These are phyloP conservation scores for Chrysopa pallens DNA, from an alignment of 1,140 invertebrate genomes.

Conservation along the genomic window DNA sequence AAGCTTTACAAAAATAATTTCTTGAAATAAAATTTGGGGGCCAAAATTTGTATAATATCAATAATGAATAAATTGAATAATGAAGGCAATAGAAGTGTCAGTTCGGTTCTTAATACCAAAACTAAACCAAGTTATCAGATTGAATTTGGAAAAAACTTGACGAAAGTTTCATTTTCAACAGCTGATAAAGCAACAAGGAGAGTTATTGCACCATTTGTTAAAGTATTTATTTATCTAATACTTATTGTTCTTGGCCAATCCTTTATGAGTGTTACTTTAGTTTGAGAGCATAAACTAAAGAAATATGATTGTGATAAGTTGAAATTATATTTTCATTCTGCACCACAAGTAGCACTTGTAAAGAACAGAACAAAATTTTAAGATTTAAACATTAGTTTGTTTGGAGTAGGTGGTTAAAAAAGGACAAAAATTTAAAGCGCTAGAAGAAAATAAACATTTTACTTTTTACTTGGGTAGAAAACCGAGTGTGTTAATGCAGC, in stretches of 20 bases:
- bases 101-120: too few relatives aligned
- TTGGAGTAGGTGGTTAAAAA: constrained; percentile 24
- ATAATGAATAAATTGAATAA: too few relatives aligned
- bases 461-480: constrained; percentile 17
- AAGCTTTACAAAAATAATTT: too few relatives aligned
- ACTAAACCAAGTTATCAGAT: too few relatives aligned
- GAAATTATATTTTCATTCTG: neutral
- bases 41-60: too few relatives aligned
- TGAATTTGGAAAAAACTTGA: too few relatives aligned
- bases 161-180: neutral
- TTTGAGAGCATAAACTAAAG: too few relatives aligned
- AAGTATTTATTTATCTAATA: constrained; percentile 4
- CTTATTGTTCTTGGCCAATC: too few relatives aligned
- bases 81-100: too few relatives aligned
- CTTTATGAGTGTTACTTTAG: too few relatives aligned
- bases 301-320: neutral
- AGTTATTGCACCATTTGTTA: constrained; percentile 31
- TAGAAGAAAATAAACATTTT: constrained; percentile 13
- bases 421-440: constrained; percentile 7
- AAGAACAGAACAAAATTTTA: neutral
- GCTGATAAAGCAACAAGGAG: constrained; percentile 23
- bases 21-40: too few relatives aligned
- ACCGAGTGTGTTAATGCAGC: constrained; percentile 18
- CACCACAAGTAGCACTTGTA: neutral
- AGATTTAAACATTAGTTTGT: neutral